Evolutionary conservation across 2,888 invertebrate species (phyloP), one percentile per base, ranked within the genome.

Genomic region (Spialia ferax): DNA sequence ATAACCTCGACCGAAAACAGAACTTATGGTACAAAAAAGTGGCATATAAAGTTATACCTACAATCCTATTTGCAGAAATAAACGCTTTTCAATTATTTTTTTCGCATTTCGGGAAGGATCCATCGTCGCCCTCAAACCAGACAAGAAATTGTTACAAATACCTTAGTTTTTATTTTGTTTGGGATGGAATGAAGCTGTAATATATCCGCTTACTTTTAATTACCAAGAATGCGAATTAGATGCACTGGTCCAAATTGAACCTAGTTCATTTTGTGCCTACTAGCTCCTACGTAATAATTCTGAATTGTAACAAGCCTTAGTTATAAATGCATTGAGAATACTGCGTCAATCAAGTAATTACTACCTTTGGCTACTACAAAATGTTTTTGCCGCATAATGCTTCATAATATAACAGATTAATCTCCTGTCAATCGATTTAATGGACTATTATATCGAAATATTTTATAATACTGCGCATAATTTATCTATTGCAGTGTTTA

Each of bases 301-400:
- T 45, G 11, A 15, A 42, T 23, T 18, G 18, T 42, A 26, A 11
- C 38, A 22, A 20, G 23, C 11, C 15, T 45, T 29, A 57, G 23
- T 64, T 50, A 57, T 64, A 64, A 57, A 64, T 64, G 48, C 50
- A 57, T 64, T 57, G 18, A 32, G 35, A 64, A 57, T 50, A 57
- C 35, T 23, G 57, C 35, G 13, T 38, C 35, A 5, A 50, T 26
- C 38, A 57, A 29, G 29, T 50, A 64, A 64, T 64, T 38, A 57
- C 64, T 50, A 64, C 23, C 57, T 64, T 57, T 48, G 26, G 35
- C 22, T 23, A 23, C 57, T 57, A 35, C 50, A 35, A 63, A 64
- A 64, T 50, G 23, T 57, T 64, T 64, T 64, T 48, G 42, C 45
- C 5, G 32, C 57, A 26, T 7, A 48, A 48, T 23, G 23, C 15